Conservation (phyloP, 92 coral and sea anemone species). For the Paragorgia papillata region DNA sequence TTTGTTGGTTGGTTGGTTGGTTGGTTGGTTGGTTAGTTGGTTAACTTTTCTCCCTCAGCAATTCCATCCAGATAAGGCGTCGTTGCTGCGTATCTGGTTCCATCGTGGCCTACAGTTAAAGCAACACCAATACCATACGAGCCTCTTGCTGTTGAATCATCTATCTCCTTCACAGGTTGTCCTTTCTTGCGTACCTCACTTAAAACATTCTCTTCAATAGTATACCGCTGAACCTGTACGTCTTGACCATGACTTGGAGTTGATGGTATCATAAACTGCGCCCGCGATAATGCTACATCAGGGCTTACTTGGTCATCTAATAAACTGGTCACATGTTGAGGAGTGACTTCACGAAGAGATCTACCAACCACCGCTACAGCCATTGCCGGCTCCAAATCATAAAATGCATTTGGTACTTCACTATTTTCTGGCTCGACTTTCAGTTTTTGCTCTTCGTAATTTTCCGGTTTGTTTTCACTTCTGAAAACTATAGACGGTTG, state of each 20-base stretch:
- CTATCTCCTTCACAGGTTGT: constrained; percentile 72
- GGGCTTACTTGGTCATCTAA: constrained; percentile 76
- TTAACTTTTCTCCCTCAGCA: constrained; percentile 71
- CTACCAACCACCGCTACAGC: constrained; percentile 84
- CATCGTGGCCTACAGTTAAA: constrained; percentile 65
- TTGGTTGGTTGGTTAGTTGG: no score
- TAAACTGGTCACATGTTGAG: constrained; percentile 68
- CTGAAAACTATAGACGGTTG: constrained; percentile 72
- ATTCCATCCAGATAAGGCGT: constrained; percentile 70
- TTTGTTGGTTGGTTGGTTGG: no score
- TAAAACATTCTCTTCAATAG: constrained; percentile 62
- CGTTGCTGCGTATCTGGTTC: constrained; percentile 68
- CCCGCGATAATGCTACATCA: constrained; percentile 75
- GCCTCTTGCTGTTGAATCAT: constrained; percentile 50
- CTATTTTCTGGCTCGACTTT: background rate
- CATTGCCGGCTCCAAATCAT: constrained; percentile 57
- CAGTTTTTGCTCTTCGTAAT: background rate
- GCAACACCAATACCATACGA: constrained; percentile 79
- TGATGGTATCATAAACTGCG: constrained; percentile 68
- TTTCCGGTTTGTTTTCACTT: constrained; percentile 5
- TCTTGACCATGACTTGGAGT: constrained; percentile 65
- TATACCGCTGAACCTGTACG: constrained; percentile 70
- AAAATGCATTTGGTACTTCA: background rate
- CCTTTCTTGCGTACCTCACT: constrained; percentile 70
- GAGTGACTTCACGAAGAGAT: constrained; percentile 65